phyloP scores from a whole-genome alignment of 2,888 invertebrate species.

The Drosophila demipolita region DNA sequence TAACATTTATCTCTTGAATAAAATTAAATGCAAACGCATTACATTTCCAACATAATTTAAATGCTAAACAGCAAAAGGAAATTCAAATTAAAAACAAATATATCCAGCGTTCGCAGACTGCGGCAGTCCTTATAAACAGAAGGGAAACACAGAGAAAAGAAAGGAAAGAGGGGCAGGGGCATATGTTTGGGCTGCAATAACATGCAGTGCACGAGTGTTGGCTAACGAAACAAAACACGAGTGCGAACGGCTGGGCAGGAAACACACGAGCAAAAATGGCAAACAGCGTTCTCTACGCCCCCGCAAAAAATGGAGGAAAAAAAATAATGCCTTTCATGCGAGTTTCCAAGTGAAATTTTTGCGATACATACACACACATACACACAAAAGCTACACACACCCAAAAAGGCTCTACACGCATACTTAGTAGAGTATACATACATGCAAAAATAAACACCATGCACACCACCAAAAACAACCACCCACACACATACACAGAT shows the following conservation, averaged over 20 bases:
- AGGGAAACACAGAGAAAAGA: not conserved
- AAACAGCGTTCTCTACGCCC: constrained; percentile 56
- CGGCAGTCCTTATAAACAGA: not conserved
- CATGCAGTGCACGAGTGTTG: constrained; percentile 37
- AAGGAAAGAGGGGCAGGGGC: not conserved
- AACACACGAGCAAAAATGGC: constrained; percentile 68
- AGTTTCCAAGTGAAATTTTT: constrained; percentile 79
- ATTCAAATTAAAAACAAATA: constrained; percentile 76
- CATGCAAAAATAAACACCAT: constrained; percentile 55
- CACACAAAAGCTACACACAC: constrained; percentile 42
- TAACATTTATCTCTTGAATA: constrained; percentile 67
- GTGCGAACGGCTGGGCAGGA: constrained; percentile 58
- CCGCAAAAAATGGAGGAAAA: constrained; percentile 42
- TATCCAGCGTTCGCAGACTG: constrained; percentile 33
- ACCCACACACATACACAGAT: constrained; percentile 44
- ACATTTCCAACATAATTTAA: constrained; percentile 71
- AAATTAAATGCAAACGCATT: constrained; percentile 67
- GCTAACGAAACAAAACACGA: constrained; percentile 38
- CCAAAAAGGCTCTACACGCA: constrained; percentile 38
- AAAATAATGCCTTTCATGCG: constrained; percentile 57
- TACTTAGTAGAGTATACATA: constrained; percentile 42
- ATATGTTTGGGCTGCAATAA: constrained; percentile 37
- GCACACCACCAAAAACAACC: constrained; percentile 48
- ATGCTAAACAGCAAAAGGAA: constrained; percentile 71
- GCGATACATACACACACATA: constrained; percentile 56